Evolutionary conservation across 2,113 vertebrate species (phyloP), one percentile per base, ranked within the genome.

Genomic region (Lynx canadensis): DNA sequence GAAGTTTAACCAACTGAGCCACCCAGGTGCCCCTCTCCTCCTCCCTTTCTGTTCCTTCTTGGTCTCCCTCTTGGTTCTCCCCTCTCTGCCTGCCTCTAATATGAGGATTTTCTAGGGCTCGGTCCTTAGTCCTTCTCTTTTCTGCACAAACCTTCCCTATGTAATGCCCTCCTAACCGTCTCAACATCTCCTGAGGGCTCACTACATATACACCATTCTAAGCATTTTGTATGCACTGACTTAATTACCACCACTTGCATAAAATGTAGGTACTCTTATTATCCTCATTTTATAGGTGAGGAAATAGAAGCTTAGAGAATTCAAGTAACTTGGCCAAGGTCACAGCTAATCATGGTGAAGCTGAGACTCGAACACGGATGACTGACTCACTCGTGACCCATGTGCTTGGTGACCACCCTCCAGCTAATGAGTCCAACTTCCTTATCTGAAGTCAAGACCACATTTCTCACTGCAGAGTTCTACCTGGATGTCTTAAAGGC

Each of bases 271-370:
- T 69, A 82, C n/a, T 81, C 55, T 89, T 81, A 91, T 85, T n/a
- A 95, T 86, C 57, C 21, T 92, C n/a, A 50, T 50, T 92, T 97
- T 86, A 90, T 7, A 65, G 76, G 57, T 66, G 85, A 93, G 83
- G 89, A 95, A 91, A 68, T 33, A 73, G 57, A 89, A 83, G 10
- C 23, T 92, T 86, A 78, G 65, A 78, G 31, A 71, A 97, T 57
- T 71, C 36, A 92, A 71, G 10, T 71, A 41, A 57, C 66, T 79
- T 94, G 73, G 81, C 57, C 52, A 91, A 73, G 41, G 38, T 92
- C 69, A 90, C 13, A 36, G 50, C 65, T 78, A 87, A 88, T 97
- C 48, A 69, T 13, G 38, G 41, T 73, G 76, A 80, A 71, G n/a
- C 48, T 71, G 31, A 85, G 63, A 68, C 52, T 87, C 60, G 66